Evolutionary conservation across 2,113 vertebrate species (phyloP).

Genomic region (Grus americana): DNA sequence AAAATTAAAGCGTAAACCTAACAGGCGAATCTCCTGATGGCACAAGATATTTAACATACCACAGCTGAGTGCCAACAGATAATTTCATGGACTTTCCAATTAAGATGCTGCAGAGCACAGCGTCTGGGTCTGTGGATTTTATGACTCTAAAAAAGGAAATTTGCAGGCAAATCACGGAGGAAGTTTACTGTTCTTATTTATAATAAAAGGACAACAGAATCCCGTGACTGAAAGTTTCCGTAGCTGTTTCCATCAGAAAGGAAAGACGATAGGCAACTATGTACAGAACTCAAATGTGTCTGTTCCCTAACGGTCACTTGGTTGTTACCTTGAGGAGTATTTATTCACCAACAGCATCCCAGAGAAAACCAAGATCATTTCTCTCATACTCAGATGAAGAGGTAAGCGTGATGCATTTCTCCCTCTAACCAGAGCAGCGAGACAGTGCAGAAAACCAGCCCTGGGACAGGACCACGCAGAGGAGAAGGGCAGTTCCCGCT

Average conservation of each 20-base stretch:
- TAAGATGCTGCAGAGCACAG: neutral
- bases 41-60: neutral
- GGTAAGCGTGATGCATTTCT: accelerated
- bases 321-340: neutral
- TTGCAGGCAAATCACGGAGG: neutral
- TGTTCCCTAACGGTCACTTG: neutral
- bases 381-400: neutral
- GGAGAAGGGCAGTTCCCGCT: neutral
- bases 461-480: accelerated
- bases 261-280: neutral
- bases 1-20: neutral
- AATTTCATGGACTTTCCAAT: neutral
- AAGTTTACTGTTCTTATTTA: neutral
- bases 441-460: neutral
- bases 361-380: neutral
- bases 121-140: neutral
- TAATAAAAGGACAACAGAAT: neutral
- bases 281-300: neutral
- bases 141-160: neutral
- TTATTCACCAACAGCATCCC: neutral
- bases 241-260: neutral
- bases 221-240: neutral
- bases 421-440: neutral
- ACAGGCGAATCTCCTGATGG: neutral
- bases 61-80: neutral